phyloP scores from a whole-genome alignment of 1,140 invertebrate genomes.

The Panulirus ornatus region DNA sequence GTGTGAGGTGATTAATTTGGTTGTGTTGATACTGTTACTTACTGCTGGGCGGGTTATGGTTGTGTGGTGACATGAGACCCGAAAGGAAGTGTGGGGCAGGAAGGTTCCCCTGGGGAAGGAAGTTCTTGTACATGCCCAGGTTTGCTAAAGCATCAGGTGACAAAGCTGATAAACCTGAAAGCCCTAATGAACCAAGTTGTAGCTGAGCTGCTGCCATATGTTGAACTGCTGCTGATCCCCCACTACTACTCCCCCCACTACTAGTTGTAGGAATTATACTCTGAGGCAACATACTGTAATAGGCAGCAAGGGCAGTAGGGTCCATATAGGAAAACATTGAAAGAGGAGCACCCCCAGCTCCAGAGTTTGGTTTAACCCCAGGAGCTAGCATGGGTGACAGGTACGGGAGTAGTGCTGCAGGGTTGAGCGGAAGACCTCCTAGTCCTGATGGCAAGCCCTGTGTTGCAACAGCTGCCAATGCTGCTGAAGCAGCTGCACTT shows the following conservation, averaged over 20 bases:
- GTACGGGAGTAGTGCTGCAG: slow-evolving; percentile 68
- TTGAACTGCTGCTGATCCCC: slow-evolving; percentile 56
- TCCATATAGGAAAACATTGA: slow-evolving; percentile 74
- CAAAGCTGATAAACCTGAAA: slow-evolving; percentile 63
- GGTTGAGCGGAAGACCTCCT: slow-evolving; percentile 54
- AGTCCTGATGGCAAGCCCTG: slow-evolving; percentile 72
- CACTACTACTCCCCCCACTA: slow-evolving; percentile 41
- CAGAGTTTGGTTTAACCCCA: slow-evolving; percentile 65
- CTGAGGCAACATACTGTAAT: slow-evolving; percentile 72
- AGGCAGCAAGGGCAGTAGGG: slow-evolving; percentile 65
- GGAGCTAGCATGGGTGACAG: slow-evolving; percentile 60
- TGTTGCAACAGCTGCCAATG: slow-evolving; percentile 61
- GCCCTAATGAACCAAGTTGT: slow-evolving; percentile 72
- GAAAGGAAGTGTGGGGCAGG: slow-evolving; percentile 74
- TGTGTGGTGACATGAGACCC: slow-evolving; percentile 74
- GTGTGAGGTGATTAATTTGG: slow-evolving; percentile 59
- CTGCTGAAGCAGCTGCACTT: slow-evolving; percentile 43
- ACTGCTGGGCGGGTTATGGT: slow-evolving; percentile 64
- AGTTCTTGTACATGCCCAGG: slow-evolving; percentile 75
- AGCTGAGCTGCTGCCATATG: slow-evolving; percentile 71
- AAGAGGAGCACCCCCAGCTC: slow-evolving; percentile 63
- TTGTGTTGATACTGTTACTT: slow-evolving; percentile 47
- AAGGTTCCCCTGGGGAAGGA: slow-evolving; percentile 70
- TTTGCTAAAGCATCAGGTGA: slow-evolving; percentile 72
- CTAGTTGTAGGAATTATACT: slow-evolving; percentile 61